A percentile compares a stretch with the other conserved stretches of the same genome.
Conservation (phyloP, 2,113 vertebrate species). For the Rhizomys pruinosus region DNA sequence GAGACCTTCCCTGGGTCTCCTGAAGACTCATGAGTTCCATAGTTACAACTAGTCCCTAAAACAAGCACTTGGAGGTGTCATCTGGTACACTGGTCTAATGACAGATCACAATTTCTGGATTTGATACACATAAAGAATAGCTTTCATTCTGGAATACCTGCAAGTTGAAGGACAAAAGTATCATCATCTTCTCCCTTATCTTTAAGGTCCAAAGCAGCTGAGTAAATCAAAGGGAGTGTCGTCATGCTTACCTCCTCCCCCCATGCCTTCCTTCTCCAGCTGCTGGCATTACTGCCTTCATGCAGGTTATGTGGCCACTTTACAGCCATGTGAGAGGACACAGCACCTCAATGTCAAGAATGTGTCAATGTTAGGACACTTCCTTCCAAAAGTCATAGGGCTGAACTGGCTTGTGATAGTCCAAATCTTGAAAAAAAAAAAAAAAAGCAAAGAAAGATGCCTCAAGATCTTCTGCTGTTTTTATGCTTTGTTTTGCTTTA, state of each 20-base stretch:
- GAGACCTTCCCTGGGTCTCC: not conserved
- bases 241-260: not conserved
- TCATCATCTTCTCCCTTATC: not conserved
- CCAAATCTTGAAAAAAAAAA: conserved; percentile 38
- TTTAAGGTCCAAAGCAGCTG: not conserved
- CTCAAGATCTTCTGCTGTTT: not conserved
- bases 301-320: not conserved
- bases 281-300: not conserved
- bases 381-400: conserved; percentile 13
- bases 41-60: not conserved
- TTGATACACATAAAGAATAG: not conserved
- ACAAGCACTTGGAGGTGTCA: not conserved
- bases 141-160: not conserved
- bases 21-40: not conserved
- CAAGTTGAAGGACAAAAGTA: not conserved
- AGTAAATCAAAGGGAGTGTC: not conserved
- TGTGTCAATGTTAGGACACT: not conserved
- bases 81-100: not conserved
- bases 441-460: conserved; percentile 35
- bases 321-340: not conserved
- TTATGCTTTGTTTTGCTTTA: not conserved
- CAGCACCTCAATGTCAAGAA: not conserved
- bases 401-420: not conserved
- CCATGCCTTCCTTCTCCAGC: not conserved
- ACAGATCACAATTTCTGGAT: not conserved